Base-by-base conservation (phyloP, 2,888 invertebrate species). In the Polyploca ridens region DNA sequence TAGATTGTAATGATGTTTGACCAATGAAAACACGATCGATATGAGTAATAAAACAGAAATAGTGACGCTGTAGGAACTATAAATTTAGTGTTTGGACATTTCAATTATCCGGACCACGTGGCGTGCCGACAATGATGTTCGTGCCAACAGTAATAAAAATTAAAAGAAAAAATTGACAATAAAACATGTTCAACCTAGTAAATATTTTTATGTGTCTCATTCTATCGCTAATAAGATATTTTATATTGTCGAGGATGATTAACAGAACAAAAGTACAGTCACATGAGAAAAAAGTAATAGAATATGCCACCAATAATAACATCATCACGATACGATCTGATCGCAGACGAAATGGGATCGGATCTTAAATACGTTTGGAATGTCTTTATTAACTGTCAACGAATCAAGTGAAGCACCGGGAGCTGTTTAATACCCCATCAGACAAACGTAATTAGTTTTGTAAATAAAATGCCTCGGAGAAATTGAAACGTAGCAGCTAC, bases 381-480 rank as follows among this genome's bases (percentile, higher is more conserved):
- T 92, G 90, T 93, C 93, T 93, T 91, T 93, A 94, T 93, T 93
- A 93, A 90, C 93, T 93, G 91, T 91, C 93, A 90, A 85, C 86
- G 83, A 90, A 92, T 92, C 89, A 89, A 90, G 84, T 79, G 85
- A 81, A 82, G 85, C 87, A 81, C 82, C 88, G 86, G 89, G 87
- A 90, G 92, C 90, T 88, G 88, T 88, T 89, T 90, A 90, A 90
- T 90, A 92, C 85, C 79, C 90, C 84, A 93, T 93, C 93, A 91
- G 90, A 90, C 91, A 93, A 90, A 93, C 90, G 90, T 94, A 93
- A 94, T 94, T 94, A 94, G 90, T 94, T 94, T 94, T 93, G 90
- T 94, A 93, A 92, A 94, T 94, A 93, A 93, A 93, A 93, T 93
- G 89, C 91, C 90, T 89, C 85, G 77, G 84, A 90, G 91, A 91